Evolutionary conservation across 1,140 invertebrate genomes (phyloP).

Genomic region (Andricus grossulariae): DNA sequence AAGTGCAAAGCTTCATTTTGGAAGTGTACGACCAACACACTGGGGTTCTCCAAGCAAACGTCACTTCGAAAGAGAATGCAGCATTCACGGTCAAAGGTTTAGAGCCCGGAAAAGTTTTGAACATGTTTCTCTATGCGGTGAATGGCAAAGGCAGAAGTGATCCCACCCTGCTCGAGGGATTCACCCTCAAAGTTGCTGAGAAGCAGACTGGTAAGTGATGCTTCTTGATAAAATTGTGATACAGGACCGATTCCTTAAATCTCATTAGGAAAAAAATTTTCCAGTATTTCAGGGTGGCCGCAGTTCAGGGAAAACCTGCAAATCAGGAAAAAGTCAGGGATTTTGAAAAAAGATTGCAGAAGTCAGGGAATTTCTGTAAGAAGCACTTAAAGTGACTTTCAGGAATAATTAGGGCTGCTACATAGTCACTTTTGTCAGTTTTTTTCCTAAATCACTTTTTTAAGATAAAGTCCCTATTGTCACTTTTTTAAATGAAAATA

Average conservation of each 20-base stretch:
- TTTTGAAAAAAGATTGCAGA: too few species aligned
- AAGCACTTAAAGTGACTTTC: too few species aligned
- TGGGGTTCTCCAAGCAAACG: conserved; percentile 80
- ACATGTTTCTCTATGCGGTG: conserved; percentile 85
- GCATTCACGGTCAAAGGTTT: conserved; percentile 82
- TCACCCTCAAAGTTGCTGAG: conserved; percentile 87
- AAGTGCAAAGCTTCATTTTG: conserved; percentile 82
- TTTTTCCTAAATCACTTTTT: too few species aligned
- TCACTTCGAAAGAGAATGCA: conserved; percentile 81
- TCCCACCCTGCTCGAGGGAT: conserved; percentile 85
- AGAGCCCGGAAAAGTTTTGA: conserved; percentile 81
- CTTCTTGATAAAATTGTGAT: conserved; percentile 4
- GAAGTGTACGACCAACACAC: conserved; percentile 85
- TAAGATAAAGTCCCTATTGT: too few species aligned
- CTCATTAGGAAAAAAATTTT: neutral
- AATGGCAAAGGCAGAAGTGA: conserved; percentile 92
- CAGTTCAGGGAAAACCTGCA: too few species aligned
- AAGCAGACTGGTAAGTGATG: conserved; percentile 85
- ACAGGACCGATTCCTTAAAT: conserved; percentile 1
- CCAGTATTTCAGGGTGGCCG: too few species aligned
- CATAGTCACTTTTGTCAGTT: too few species aligned
- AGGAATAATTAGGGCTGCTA: too few species aligned
- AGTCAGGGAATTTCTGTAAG: too few species aligned
- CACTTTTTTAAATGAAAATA: too few species aligned
- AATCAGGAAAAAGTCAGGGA: too few species aligned